phyloP scores from a whole-genome alignment of 2,888 invertebrate genomes.

The Caenorhabditis sulstoni region DNA sequence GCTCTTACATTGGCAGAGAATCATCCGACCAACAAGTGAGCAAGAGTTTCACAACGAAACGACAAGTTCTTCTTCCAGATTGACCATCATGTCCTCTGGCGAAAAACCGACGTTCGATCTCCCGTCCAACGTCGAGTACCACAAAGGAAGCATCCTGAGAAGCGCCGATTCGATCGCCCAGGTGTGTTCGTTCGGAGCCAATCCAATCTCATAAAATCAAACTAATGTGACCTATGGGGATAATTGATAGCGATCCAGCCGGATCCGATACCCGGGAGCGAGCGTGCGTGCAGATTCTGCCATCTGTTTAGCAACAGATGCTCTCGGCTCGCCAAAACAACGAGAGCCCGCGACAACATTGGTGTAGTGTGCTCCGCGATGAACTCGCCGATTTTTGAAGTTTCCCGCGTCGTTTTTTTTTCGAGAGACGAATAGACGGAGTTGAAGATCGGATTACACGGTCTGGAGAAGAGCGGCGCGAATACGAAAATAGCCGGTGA shows the following conservation, averaged over 20 bases:
- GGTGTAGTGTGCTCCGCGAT: slow-evolving; percentile 26
- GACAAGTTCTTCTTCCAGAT: slow-evolving; percentile 29
- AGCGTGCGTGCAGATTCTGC: slow-evolving; percentile 39
- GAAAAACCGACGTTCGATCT: slow-evolving; percentile 67
- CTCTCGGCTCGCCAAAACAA: slow-evolving; percentile 45
- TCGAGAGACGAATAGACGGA: slow-evolving; percentile 17
- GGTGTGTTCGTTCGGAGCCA: slow-evolving; percentile 27
- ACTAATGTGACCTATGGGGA: slow-evolving; percentile 45
- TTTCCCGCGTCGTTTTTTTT: slow-evolving; percentile 33
- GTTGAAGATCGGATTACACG: slow-evolving; percentile 41
- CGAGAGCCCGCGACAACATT: slow-evolving; percentile 7
- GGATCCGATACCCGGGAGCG: slow-evolving; percentile 6
- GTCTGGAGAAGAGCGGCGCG: slow-evolving; percentile 34
- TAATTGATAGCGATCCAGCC: slow-evolving; percentile 22
- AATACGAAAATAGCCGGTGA: not conserved
- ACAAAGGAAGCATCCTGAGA: slow-evolving; percentile 59
- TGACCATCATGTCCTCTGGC: slow-evolving; percentile 59
- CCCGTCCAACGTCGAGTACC: slow-evolving; percentile 65
- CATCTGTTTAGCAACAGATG: slow-evolving; percentile 56
- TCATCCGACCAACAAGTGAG: slow-evolving; percentile 66
- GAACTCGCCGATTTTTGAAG: slow-evolving; percentile 45
- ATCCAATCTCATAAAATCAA: slow-evolving; percentile 42
- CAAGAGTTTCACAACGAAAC: not conserved
- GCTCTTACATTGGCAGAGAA: slow-evolving; percentile 71
- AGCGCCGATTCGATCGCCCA: slow-evolving; percentile 39